Conservation (phyloP, 2,113 vertebrate species). For the Machaerirhynchus nigripectus region DNA sequence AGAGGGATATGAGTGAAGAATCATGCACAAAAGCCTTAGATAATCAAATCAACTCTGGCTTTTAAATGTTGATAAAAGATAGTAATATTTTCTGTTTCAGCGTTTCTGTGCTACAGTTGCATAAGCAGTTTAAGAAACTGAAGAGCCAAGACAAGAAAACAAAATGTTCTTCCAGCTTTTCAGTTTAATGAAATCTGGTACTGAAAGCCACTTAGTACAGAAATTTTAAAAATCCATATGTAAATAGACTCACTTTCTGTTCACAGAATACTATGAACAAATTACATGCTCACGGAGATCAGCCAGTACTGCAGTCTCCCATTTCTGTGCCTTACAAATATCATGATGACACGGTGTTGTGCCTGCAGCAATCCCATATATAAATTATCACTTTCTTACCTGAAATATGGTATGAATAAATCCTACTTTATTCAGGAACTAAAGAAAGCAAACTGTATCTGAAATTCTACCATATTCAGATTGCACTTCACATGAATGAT, state of each 20-base stretch:
- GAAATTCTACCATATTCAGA: background rate
- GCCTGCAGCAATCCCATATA: background rate
- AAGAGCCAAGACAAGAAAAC: background rate
- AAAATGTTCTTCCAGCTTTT: background rate
- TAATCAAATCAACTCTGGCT: background rate
- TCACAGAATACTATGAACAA: background rate
- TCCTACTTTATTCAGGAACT: background rate
- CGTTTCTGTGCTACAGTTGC: background rate
- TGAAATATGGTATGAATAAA: background rate
- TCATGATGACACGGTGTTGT: background rate
- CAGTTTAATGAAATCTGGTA: background rate
- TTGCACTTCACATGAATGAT: background rate
- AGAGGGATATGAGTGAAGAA: background rate
- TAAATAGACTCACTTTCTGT: background rate
- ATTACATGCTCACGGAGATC: background rate
- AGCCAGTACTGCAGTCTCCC: background rate
- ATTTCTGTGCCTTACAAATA: background rate
- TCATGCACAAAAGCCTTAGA: background rate
- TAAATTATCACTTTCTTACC: background rate
- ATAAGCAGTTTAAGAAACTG: background rate
- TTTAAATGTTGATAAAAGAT: background rate
- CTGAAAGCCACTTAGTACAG: background rate
- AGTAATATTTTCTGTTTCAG: background rate
- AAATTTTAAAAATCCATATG: background rate
- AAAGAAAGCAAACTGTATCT: background rate